Evolutionary conservation across 2,888 invertebrate genomes (phyloP).

Genomic region (Anticlea derivata): DNA sequence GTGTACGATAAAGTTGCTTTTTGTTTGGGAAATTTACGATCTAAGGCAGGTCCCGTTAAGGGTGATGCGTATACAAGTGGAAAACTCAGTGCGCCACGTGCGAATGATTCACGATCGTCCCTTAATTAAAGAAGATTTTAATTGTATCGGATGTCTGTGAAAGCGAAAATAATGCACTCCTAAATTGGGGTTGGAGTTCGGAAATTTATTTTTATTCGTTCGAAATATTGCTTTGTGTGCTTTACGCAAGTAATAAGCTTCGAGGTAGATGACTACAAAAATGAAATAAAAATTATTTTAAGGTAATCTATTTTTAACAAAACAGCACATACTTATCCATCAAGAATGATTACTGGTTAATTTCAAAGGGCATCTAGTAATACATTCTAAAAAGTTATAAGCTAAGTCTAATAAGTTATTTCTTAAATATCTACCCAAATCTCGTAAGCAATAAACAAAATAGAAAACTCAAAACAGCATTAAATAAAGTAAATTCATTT

Average conservation of each 20-base stretch:
- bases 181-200: constrained; percentile 78
- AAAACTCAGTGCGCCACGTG: constrained; percentile 84
- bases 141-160: constrained; percentile 84
- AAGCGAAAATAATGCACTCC: constrained; percentile 84
- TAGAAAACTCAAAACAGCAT: constrained; percentile 70
- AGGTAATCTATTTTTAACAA: neutral
- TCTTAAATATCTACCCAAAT: constrained; percentile 16
- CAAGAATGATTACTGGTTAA: too few relatives aligned
- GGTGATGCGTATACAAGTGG: constrained; percentile 73
- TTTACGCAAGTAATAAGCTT: constrained; percentile 52
- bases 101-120: constrained; percentile 82
- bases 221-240: constrained; percentile 75
- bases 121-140: constrained; percentile 85
- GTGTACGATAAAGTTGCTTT: constrained; percentile 54
- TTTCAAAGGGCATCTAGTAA: too few relatives aligned
- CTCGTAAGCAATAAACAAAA: constrained; percentile 44
- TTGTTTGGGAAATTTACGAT: constrained; percentile 45
- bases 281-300: constrained; percentile 9
- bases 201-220: constrained; percentile 72
- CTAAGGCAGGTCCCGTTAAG: constrained; percentile 58
- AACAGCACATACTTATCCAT: neutral
- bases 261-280: constrained; percentile 12
- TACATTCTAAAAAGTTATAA: too few relatives aligned
- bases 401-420: too few relatives aligned
- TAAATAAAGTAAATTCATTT: constrained; percentile 80